Evolutionary conservation across 2,113 vertebrate species (phyloP).

Genomic region (Antennarius striatus): DNA sequence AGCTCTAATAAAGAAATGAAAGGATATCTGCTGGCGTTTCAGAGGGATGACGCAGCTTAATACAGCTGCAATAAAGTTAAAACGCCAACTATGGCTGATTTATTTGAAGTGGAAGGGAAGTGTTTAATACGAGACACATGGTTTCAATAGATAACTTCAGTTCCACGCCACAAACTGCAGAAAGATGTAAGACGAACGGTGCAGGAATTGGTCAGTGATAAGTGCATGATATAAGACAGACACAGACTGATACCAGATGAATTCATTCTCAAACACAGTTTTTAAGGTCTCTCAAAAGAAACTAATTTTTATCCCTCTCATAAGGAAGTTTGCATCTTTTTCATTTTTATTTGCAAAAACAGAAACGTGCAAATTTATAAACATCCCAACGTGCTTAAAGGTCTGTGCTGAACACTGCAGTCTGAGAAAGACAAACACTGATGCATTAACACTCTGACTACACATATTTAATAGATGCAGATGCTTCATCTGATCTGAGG

Average conservation of each 20-base stretch:
- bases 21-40: constrained; percentile 52
- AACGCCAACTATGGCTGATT: constrained; percentile 79
- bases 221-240: constrained; percentile 74
- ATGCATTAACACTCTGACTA: too few relatives aligned
- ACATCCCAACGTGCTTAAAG: constrained; percentile 43
- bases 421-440: too few relatives aligned
- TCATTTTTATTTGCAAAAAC: constrained; percentile 50
- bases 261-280: constrained; percentile 18
- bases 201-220: constrained; percentile 71
- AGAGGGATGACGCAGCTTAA: constrained; percentile 61
- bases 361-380: constrained; percentile 64
- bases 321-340: constrained; percentile 19
- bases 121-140: constrained; percentile 82
- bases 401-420: constrained; percentile 56
- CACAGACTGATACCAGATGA: constrained; percentile 50
- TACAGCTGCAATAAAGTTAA: constrained; percentile 77
- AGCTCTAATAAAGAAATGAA: constrained; percentile 59
- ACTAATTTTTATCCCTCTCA: constrained; percentile 9
- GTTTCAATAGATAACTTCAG: constrained; percentile 80
- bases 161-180: constrained; percentile 64
- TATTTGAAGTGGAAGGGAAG: constrained; percentile 83
- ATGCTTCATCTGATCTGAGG: too few relatives aligned
- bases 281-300: background rate
- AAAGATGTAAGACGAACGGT: constrained; percentile 74
- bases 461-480: too few relatives aligned